Percentiles rank a stretch among this genome's conserved stretches.
These are phyloP conservation scores for Apoda limacodes DNA, from an alignment of 2,888 invertebrate genomes.

Conservation along the genomic window DNA sequence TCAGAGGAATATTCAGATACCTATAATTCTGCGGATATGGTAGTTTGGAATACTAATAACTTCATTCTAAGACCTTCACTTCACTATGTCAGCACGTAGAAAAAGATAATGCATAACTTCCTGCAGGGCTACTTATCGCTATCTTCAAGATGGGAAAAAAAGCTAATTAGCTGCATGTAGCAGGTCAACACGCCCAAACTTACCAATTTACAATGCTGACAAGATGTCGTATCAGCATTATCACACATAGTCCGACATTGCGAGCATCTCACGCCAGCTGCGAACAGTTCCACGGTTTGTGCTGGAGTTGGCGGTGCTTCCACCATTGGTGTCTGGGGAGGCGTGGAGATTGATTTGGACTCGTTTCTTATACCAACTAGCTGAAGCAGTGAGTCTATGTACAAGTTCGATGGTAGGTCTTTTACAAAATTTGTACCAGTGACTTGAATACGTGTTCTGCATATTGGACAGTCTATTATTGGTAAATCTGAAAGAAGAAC, in stretches of 20 bases:
- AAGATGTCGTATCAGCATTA: constrained; percentile 37
- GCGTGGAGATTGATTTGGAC: constrained; percentile 17
- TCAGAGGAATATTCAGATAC: too few species aligned
- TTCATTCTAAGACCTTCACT: too few species aligned
- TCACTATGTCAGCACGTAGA: too few species aligned
- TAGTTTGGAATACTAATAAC: too few species aligned
- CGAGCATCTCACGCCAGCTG: constrained; percentile 39
- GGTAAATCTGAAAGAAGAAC: constrained; percentile 38
- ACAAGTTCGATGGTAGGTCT: constrained; percentile 74
- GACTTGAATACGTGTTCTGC: constrained; percentile 57
- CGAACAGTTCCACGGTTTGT: constrained; percentile 43
- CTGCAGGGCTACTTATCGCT: too few species aligned
- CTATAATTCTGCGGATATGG: too few species aligned
- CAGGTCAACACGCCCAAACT: too few species aligned
- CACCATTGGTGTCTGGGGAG: background rate
- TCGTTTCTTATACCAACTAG: constrained; percentile 42
- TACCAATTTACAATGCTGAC: constrained; percentile 74
- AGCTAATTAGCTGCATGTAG: too few species aligned
- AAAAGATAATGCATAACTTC: too few species aligned
- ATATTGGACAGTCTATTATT: constrained; percentile 69
- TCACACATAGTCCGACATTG: constrained; percentile 50
- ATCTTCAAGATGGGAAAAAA: too few species aligned
- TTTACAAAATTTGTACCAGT: constrained; percentile 62
- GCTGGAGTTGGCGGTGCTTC: constrained; percentile 32
- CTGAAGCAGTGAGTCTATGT: constrained; percentile 72